Evolutionary conservation across 2,888 invertebrate genomes (phyloP).

Genomic region (Meteorus colon): DNA sequence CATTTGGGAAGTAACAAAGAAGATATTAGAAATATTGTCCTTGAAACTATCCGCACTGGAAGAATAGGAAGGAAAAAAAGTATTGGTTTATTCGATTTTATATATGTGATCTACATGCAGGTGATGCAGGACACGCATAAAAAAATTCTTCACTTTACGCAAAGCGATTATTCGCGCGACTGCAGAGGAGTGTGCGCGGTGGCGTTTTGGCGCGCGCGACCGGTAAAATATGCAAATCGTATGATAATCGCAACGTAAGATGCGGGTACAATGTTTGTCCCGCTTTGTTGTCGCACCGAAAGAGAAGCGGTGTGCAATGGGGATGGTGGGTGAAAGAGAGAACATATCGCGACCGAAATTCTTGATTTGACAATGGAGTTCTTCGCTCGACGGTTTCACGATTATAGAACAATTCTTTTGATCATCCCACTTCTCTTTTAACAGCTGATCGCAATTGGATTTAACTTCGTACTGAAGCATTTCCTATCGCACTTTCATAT

Average conservation of each 20-base stretch:
- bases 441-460: background rate
- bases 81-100: background rate
- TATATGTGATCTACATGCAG: background rate
- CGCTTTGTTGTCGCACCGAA: slow-evolving; percentile 53
- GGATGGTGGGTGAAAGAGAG: background rate
- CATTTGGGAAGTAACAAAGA: slow-evolving; percentile 12
- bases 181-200: slow-evolving; percentile 28
- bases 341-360: background rate
- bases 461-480: background rate
- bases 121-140: slow-evolving; percentile 15
- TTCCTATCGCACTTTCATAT: too few species aligned
- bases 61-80: background rate
- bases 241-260: slow-evolving; percentile 66
- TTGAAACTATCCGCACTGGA: background rate
- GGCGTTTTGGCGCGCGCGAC: slow-evolving; percentile 11
- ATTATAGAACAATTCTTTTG: background rate
- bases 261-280: slow-evolving; percentile 62
- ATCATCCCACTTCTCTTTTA: background rate
- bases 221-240: slow-evolving; percentile 67
- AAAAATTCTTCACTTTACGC: slow-evolving; percentile 42
- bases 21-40: background rate
- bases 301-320: background rate
- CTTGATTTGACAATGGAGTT: slow-evolving; percentile 4
- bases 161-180: slow-evolving; percentile 59
- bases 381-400: background rate